Evolutionary conservation across 2,797 vertebrate species (phyloP).

Genomic region (Podarcis lilfordi): DNA sequence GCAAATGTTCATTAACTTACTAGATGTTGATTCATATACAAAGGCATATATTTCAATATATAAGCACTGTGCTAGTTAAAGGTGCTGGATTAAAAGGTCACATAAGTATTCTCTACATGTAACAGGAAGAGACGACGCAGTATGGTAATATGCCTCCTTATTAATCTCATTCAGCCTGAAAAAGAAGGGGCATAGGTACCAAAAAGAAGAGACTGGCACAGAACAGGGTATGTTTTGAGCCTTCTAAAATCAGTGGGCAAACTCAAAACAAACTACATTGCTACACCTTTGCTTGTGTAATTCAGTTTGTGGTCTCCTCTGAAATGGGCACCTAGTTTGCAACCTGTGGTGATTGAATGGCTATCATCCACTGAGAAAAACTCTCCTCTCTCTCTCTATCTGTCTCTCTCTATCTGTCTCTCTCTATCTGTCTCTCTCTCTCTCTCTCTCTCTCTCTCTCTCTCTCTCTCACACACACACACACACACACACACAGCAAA

Average conservation of each 20-base stretch:
- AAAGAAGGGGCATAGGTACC: background rate
- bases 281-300: too few relatives aligned
- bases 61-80: background rate
- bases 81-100: too few relatives aligned
- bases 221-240: background rate
- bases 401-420: too few relatives aligned
- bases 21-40: background rate
- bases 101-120: background rate
- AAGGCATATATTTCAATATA: background rate
- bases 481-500: background rate
- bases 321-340: background rate
- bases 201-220: background rate
- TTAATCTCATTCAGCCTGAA: background rate
- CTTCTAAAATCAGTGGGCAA: background rate
- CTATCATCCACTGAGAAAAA: background rate
- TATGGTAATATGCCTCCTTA: background rate
- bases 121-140: background rate
- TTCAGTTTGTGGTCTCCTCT: slow-evolving; percentile 27
- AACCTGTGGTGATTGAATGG: background rate
- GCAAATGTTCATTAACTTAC: background rate
- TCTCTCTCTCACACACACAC: too few relatives aligned
- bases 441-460: too few relatives aligned
- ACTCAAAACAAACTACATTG: background rate
- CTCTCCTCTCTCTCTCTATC: too few relatives aligned
- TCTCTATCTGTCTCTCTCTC: too few relatives aligned